Evolutionary conservation across 2,113 vertebrate genomes (phyloP).

Genomic region (Okapia johnstoni): DNA sequence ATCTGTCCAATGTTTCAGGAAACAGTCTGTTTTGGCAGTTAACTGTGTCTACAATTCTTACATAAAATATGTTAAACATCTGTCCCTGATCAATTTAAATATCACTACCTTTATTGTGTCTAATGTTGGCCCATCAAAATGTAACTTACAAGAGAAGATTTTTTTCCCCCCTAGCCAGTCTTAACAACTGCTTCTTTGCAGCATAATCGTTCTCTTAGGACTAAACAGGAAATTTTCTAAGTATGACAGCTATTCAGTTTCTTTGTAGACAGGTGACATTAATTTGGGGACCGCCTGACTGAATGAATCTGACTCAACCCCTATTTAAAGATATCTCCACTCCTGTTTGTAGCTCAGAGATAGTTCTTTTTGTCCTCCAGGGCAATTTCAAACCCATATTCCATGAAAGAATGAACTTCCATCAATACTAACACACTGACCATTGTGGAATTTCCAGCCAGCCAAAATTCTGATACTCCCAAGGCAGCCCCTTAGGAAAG

Average conservation of each 20-base stretch:
- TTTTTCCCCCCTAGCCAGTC: not conserved
- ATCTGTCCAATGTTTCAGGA: slow-evolving; percentile 54
- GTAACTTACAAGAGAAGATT: not conserved
- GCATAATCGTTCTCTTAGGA: not conserved
- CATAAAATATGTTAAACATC: slow-evolving; percentile 69
- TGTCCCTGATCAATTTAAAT: slow-evolving; percentile 62
- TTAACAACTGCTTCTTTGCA: not conserved
- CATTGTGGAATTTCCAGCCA: not conserved
- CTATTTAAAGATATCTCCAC: not conserved
- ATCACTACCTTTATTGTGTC: slow-evolving; percentile 45
- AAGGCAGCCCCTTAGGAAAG: not conserved
- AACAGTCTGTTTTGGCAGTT: slow-evolving; percentile 51
- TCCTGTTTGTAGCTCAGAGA: not conserved
- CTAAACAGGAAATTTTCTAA: not conserved
- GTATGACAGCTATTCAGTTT: not conserved
- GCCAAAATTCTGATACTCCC: not conserved
- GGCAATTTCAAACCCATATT: not conserved
- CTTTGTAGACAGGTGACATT: not conserved
- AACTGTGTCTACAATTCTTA: slow-evolving; percentile 22
- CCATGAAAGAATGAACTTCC: not conserved
- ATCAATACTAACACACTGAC: not conserved
- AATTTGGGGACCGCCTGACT: not conserved
- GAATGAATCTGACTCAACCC: not conserved
- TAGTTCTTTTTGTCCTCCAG: not conserved
- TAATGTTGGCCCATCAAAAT: slow-evolving; percentile 28